Evolutionary conservation across 2,113 vertebrate species (phyloP), one percentile per base, ranked within the genome.

Genomic region (Corythoichthys haematopterus): DNA sequence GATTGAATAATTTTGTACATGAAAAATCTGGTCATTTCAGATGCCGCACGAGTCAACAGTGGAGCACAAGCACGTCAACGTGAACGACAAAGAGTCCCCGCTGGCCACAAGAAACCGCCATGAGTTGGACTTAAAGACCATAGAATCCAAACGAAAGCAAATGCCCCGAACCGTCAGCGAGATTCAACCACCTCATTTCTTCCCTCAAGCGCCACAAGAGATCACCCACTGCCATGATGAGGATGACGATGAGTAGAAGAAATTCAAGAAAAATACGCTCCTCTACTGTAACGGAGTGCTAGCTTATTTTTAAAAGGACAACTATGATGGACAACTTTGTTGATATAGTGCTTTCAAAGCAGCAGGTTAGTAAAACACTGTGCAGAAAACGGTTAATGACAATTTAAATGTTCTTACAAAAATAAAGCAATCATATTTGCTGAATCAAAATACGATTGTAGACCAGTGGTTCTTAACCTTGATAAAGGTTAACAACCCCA

Each of bases 191-290:
- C 96, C 97, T 75, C 96, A 98, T 87, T 92, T 99, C 80, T 98
- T 97, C 73, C 95, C 96, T 36, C 93, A 95, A 88, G 91, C 93
- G 6, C 97, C 97, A 60, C 96, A 96, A 87, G 97, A 99, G 90
- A 99, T 99, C 80, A 99, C 97, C 64, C 97, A 99, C 82, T 99
- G 97, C 92, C 97, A 99, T 0, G 97, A 99, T 38, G 97, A 99
- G 85, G 97, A 99, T 69, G 97, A 99, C 0, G 97, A 99, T 20
- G 97, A 98, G 58, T 96, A 98, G 50, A 95, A 98, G 1, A 95
- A 98, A 0, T 28, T 28, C 20, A 28, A 28, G 20, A 28, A 28
- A 28, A 28, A 28, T 28, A 28, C 20, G 20, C 20, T 28, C 20
- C 20, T 28, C 20, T 28, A 28, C 20, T 28, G 20, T 28, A 28